A percentile compares a stretch with the other conserved stretches of the same genome.
These are phyloP conservation scores for Glyphotaelius pellucidus DNA, from an alignment of 2,888 invertebrate species.

Conservation along the genomic window DNA sequence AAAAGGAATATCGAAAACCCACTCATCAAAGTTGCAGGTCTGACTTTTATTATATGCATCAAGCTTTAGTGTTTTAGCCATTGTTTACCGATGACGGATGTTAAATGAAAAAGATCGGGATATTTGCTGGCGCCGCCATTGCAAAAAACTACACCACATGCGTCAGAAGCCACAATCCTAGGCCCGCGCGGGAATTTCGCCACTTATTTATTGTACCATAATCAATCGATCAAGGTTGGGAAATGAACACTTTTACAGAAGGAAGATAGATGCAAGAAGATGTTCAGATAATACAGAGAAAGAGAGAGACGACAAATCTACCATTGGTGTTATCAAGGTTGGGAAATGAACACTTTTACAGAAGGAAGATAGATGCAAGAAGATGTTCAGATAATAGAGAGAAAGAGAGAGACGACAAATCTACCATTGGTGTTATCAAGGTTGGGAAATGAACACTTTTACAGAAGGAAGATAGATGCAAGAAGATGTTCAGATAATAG, in stretches of 20 bases:
- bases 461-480: too few relatives aligned
- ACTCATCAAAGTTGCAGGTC: constrained; percentile 8
- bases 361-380: neutral
- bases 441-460: too few relatives aligned
- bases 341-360: neutral
- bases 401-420: neutral
- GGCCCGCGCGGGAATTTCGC: neutral
- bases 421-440: neutral
- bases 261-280: neutral
- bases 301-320: neutral
- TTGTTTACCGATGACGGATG: neutral
- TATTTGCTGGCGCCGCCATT: neutral
- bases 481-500: too few relatives aligned
- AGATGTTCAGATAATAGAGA: neutral
- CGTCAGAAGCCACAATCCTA: neutral
- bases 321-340: neutral
- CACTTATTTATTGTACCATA: neutral
- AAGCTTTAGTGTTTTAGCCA: neutral
- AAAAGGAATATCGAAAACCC: constrained; percentile 3
- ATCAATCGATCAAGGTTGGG: neutral
- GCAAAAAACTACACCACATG: neutral
- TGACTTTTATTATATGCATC: neutral
- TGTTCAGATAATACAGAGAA: neutral
- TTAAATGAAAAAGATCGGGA: neutral
- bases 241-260: neutral